Evolutionary conservation across 1,140 invertebrate genomes (phyloP), one percentile per base, ranked within the genome.

Genomic region (Drosophila sp.): DNA sequence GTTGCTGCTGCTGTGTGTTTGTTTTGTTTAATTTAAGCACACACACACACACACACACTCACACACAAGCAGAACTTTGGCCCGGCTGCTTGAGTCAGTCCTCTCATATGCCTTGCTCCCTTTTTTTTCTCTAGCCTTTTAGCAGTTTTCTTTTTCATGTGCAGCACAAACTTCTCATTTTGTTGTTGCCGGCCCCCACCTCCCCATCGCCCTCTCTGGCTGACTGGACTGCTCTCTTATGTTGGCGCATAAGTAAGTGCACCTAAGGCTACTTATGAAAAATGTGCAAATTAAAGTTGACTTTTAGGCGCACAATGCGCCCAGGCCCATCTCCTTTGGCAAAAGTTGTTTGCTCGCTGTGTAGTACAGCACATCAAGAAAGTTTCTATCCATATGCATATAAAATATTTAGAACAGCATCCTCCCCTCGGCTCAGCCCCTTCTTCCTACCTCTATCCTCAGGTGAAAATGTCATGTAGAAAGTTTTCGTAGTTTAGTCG

Each of bases 241-340:
- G 80, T 72, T 54, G 44, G 63, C 71, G 84, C 83, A 76, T 91
- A 91, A 91, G 89, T 91, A 91, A 91, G 89, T 90, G 89, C 87
- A 90, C 87, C 89, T 78, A 82, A 85, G 89, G 89, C 89, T 91
- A 91, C 89, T 91, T 91, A 91, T 91, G 79, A 76, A 89, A 90
- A 91, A 91, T 91, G 80, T 60, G 85, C 47, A 91, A 91, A 91
- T 91, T 90, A 78, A 90, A 91, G 89, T 89, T 91, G 89, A 91
- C 89, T 90, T 89, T 81, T 76, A 78, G 80, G 77, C 72, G 74
- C 61, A 84, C 74, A 84, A 79, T 79, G 67, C 6, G 5, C 33
- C 4, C 32, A 33, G 5, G 27, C 3, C 8, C 35, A 40, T 6
- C 1, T 7, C 41, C 56, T 40, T 62, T 56, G 38, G 30, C 35